These are phyloP conservation scores for Sanderia malayensis DNA, from an alignment of 30 jellyfish, hydroid and myxozoan species.

Conservation along the genomic window DNA sequence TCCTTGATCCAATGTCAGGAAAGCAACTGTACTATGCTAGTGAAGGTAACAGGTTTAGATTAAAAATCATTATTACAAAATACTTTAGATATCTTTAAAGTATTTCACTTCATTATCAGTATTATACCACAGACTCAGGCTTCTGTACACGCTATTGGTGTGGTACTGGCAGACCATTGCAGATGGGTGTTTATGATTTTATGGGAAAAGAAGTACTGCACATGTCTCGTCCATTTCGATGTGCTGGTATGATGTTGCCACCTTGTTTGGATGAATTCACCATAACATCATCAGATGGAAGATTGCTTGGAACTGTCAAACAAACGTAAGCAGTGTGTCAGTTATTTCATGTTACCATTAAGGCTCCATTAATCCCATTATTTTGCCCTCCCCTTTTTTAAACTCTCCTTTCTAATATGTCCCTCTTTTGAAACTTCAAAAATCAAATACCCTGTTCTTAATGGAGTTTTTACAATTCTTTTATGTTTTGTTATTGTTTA, in stretches of 20 bases:
- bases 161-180: not conserved
- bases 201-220: not conserved
- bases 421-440: too few relatives aligned
- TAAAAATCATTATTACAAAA: too few relatives aligned
- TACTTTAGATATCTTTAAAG: too few relatives aligned
- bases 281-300: not conserved
- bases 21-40: not conserved
- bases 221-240: not conserved
- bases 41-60: too few relatives aligned
- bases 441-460: too few relatives aligned
- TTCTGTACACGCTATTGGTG: too few relatives aligned
- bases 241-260: not conserved
- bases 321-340: not conserved
- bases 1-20: not conserved
- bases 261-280: not conserved
- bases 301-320: not conserved
- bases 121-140: too few relatives aligned
- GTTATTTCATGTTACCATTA: not conserved
- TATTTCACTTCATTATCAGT: too few relatives aligned
- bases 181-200: not conserved
- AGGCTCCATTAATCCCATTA: not conserved
- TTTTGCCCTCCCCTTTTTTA: not conserved
- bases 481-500: not conserved
- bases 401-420: too few relatives aligned
- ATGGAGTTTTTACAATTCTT: not conserved